These are phyloP conservation scores for Corynorhinus townsendii DNA, from an alignment of 2,113 vertebrate species.

Conservation along the genomic window DNA sequence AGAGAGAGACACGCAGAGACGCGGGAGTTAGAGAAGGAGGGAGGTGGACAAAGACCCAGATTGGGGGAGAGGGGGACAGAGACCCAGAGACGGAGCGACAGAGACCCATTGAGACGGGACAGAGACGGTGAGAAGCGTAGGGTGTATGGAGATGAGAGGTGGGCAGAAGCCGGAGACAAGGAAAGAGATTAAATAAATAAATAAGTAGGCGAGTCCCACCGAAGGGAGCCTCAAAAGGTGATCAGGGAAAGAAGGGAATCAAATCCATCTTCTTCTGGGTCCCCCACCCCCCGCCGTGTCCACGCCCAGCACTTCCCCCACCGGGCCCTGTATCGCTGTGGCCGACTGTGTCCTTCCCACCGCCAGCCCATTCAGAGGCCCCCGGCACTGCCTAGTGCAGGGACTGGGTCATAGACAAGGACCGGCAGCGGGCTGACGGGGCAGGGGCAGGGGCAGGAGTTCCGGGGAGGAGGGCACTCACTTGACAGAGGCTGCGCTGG, in stretches of 20 bases:
- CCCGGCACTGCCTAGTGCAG: neutral
- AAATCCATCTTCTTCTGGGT: neutral
- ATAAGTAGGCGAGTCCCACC: neutral
- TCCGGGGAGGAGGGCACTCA: constrained; percentile 74
- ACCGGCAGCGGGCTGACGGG: constrained; percentile 32
- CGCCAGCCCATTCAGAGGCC: neutral
- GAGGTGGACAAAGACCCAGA: neutral
- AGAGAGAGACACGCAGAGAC: neutral
- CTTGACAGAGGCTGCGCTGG: constrained; percentile 92
- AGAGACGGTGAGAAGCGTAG: neutral
- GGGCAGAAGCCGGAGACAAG: neutral
- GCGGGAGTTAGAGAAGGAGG: neutral
- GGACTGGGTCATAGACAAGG: neutral
- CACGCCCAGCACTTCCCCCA: neutral
- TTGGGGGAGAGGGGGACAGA: neutral
- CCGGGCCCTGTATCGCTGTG: rapidly evolving
- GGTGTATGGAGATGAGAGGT: too few relatives aligned
- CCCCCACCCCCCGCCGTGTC: neutral
- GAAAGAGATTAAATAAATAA: neutral
- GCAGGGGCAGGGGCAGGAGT: neutral
- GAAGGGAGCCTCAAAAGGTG: constrained; percentile 2
- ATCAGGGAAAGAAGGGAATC: neutral
- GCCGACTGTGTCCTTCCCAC: neutral
- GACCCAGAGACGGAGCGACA: neutral
- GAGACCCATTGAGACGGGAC: neutral